Evolutionary conservation across 2,113 vertebrate species (phyloP).

Genomic region (Phrynosoma platyrhinos): DNA sequence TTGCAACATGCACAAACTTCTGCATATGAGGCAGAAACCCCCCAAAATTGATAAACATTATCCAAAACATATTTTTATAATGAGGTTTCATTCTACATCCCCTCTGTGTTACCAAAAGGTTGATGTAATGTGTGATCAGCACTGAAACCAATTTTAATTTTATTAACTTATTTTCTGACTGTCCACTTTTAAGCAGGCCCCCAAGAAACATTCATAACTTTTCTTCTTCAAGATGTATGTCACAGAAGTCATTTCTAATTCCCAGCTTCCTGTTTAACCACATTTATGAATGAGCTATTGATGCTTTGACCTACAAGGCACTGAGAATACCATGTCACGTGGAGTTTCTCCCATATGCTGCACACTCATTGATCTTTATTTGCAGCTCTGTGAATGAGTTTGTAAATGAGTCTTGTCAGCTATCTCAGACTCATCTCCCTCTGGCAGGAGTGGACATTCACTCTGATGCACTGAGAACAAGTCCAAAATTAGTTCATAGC

Average conservation of each 20-base stretch:
- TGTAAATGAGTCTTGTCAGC: neutral
- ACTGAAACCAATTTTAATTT: neutral
- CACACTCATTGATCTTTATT: neutral
- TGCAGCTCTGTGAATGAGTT: neutral
- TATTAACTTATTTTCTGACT: neutral
- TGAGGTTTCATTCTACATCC: neutral
- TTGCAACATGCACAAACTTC: too few relatives aligned
- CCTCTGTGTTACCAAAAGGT: neutral
- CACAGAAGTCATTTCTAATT: neutral
- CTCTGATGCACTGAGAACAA: neutral
- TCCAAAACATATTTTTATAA: neutral
- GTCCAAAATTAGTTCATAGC: neutral
- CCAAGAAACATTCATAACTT: neutral
- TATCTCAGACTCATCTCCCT: neutral
- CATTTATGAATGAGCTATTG: neutral
- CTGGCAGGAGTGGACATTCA: neutral
- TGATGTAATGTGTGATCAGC: neutral
- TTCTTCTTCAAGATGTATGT: neutral
- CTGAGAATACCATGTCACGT: neutral
- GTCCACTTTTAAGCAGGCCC: neutral
- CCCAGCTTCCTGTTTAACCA: neutral
- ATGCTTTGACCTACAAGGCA: neutral
- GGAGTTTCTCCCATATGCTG: neutral
- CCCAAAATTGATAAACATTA: neutral
- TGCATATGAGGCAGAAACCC: neutral